Percentiles rank a stretch among this genome's conserved stretches.
Conservation (phyloP, 2,888 invertebrate species). For the Cenopis cana region DNA sequence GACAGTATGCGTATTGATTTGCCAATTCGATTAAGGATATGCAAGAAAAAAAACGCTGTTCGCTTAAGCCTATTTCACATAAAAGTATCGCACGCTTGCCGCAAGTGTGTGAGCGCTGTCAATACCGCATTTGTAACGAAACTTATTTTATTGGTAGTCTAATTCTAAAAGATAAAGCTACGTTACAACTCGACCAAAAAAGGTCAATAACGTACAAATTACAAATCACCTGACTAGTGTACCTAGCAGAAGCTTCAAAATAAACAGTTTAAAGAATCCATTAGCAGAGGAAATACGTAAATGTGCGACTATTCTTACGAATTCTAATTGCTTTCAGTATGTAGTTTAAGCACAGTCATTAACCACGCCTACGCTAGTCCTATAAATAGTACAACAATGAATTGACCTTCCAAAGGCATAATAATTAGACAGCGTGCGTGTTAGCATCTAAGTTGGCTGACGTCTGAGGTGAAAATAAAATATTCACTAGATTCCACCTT, state of each 20-base stretch:
- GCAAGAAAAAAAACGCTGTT: background rate
- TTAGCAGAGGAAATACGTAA: background rate
- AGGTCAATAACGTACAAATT: constrained; percentile 1
- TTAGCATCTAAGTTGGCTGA: background rate
- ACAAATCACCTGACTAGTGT: background rate
- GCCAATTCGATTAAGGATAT: background rate
- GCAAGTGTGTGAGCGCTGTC: no score
- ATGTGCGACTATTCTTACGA: constrained; percentile 8
- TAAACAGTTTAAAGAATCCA: background rate
- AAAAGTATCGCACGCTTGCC: no score
- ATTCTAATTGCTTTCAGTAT: constrained; percentile 10
- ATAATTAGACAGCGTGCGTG: background rate
- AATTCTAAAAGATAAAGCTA: no score
- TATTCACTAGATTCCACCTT: background rate
- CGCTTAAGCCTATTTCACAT: no score
- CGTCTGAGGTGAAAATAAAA: background rate
- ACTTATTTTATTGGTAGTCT: no score
- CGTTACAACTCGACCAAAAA: background rate
- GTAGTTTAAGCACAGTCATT: constrained; percentile 14
- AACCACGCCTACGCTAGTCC: constrained; percentile 25
- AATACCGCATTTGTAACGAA: no score
- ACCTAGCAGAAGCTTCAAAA: background rate
- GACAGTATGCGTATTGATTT: no score
- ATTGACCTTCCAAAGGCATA: constrained; percentile 12
- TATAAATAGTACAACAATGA: constrained; percentile 33